Conservation (phyloP, 2,113 vertebrate species). For the Oncorhynchus masou region DNA sequence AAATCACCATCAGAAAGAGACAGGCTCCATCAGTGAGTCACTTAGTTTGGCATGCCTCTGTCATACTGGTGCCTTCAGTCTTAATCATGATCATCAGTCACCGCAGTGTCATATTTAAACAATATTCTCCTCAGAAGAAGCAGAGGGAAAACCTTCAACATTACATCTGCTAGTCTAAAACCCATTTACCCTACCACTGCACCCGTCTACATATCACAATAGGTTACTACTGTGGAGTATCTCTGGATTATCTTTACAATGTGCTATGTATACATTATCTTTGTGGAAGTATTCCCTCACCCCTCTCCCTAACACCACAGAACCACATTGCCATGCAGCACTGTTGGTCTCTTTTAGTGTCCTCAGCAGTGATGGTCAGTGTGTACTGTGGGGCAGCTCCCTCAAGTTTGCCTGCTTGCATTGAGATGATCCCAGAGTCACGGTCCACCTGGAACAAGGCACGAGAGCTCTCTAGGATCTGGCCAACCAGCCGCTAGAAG, state of each 20-base stretch:
- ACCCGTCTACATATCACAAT: neutral
- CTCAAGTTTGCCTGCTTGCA: constrained; percentile 67
- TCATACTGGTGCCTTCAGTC: constrained; percentile 37
- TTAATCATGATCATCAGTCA: constrained; percentile 27
- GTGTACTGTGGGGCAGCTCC: constrained; percentile 64
- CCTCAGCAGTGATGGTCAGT: constrained; percentile 72
- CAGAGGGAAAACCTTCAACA: constrained; percentile 1
- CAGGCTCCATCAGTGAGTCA: constrained; percentile 57
- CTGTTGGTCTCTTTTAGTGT: constrained; percentile 68
- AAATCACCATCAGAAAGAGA: constrained; percentile 29
- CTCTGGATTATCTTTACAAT: too few species aligned
- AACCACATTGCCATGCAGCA: neutral
- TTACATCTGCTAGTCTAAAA: constrained; percentile 4
- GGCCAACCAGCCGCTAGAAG: constrained; percentile 65
- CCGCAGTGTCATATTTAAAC: neutral
- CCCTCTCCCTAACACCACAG: neutral
- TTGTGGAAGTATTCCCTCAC: too few species aligned
- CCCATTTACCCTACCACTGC: neutral
- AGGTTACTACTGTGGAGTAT: neutral
- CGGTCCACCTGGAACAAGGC: constrained; percentile 72
- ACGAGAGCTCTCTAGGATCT: constrained; percentile 73
- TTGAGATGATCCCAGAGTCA: constrained; percentile 65
- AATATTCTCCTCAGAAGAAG: constrained; percentile 18
- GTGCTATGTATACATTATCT: too few species aligned
- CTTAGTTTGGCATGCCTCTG: constrained; percentile 28